Conservation (phyloP, 2,888 invertebrate genomes). For the Mythimna pallens region DNA sequence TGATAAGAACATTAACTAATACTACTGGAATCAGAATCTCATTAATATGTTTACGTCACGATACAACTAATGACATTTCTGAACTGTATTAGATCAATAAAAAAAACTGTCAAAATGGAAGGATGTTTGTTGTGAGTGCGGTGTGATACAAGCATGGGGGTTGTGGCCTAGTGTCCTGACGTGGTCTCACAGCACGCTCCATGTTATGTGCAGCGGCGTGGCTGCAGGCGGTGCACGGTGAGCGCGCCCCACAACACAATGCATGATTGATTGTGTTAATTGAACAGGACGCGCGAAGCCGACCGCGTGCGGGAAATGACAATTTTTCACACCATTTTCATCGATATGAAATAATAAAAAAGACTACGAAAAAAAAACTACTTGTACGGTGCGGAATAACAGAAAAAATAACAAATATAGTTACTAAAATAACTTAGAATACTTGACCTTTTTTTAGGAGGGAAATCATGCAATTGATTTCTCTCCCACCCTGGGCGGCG, state of each 20-base stretch:
- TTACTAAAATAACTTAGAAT: too few species aligned
- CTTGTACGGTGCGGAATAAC: background rate
- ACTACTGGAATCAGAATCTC: background rate
- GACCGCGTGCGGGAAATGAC: background rate
- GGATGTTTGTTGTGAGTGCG: background rate
- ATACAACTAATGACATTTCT: background rate
- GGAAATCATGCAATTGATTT: too few species aligned
- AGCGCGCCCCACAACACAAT: conserved; percentile 1
- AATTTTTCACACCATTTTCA: background rate
- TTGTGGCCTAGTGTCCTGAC: background rate
- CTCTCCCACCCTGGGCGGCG: too few species aligned
- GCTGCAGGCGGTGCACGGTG: background rate
- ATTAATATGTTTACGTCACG: background rate
- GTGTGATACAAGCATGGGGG: background rate
- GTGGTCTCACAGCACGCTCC: background rate
- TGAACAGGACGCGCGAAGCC: background rate
- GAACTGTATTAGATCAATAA: too few species aligned
- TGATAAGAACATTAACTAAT: background rate
- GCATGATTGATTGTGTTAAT: conserved; percentile 29
- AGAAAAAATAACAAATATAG: too few species aligned
- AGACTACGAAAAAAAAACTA: background rate
- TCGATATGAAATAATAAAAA: background rate
- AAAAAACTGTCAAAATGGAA: background rate
- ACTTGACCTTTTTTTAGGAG: too few species aligned
- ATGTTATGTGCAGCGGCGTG: background rate